Percentiles rank a stretch among this genome's conserved stretches.
phyloP scores from a whole-genome alignment of 2,113 vertebrate species.

The Onychostruthus taczanowskii region DNA sequence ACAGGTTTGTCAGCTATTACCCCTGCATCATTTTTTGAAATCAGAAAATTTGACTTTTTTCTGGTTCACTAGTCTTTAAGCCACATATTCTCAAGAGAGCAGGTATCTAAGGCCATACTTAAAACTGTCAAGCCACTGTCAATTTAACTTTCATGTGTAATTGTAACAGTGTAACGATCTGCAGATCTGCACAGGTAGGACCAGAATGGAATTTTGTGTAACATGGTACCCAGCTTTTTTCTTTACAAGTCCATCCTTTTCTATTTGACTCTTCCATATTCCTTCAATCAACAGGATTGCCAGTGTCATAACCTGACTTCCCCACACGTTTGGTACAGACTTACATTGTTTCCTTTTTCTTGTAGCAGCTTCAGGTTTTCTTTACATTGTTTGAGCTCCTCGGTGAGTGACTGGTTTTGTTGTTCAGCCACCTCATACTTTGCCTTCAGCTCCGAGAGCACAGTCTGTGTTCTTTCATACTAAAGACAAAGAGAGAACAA shows the following conservation, averaged over 20 bases:
- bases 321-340: slow-evolving; percentile 62
- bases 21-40: not conserved
- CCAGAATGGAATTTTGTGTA: not conserved
- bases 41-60: not conserved
- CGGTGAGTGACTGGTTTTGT: slow-evolving; percentile 89
- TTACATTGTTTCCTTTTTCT: slow-evolving; percentile 94
- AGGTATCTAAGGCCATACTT: not conserved
- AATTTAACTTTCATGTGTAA: not conserved
- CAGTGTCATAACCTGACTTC: not conserved
- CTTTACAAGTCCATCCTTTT: not conserved
- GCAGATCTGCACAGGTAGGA: not conserved
- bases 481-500: slow-evolving; percentile 73
- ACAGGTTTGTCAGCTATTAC: not conserved
- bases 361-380: slow-evolving; percentile 92
- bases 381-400: slow-evolving; percentile 94
- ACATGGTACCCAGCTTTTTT: not conserved
- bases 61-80: not conserved
- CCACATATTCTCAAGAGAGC: not conserved
- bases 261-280: not conserved
- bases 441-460: slow-evolving; percentile 87
- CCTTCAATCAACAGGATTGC: not conserved
- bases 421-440: slow-evolving; percentile 89
- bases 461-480: slow-evolving; percentile 92
- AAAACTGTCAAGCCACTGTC: not conserved
- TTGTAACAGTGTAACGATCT: not conserved